These are phyloP conservation scores for Syrmaticus mikado DNA, from an alignment of 2,113 vertebrate genomes.

Conservation along the genomic window DNA sequence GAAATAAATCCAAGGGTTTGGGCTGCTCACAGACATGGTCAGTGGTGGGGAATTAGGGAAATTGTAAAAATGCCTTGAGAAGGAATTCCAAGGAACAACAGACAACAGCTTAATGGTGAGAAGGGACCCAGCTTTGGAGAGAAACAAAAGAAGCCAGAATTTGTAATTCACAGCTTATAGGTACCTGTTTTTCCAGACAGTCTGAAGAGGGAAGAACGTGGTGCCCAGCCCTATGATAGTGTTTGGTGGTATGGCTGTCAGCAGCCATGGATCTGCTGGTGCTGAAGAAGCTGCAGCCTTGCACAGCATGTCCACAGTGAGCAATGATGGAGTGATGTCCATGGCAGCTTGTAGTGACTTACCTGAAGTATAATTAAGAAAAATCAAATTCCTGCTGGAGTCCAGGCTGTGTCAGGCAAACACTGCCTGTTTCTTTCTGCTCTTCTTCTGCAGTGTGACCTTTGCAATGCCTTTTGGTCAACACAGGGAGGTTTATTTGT, in stretches of 20 bases:
- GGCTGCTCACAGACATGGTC: background rate
- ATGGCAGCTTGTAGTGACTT: background rate
- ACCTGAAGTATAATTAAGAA: background rate
- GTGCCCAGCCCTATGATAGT: background rate
- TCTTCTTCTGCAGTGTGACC: background rate
- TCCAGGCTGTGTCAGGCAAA: background rate
- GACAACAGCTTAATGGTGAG: background rate
- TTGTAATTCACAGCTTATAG: background rate
- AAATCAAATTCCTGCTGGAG: background rate
- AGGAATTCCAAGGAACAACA: background rate
- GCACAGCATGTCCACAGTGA: background rate
- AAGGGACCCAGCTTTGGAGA: background rate
- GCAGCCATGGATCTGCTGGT: background rate
- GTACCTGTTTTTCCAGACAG: background rate
- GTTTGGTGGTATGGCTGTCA: background rate
- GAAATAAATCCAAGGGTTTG: background rate
- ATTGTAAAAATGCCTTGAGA: background rate
- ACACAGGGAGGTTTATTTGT: background rate
- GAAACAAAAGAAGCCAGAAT: background rate
- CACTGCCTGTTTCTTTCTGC: background rate
- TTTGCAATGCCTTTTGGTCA: background rate
- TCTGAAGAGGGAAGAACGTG: background rate
- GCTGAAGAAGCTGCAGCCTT: background rate
- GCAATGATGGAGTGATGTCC: background rate
- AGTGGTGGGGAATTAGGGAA: background rate